Percentiles rank a stretch among this genome's conserved stretches.
Conservation (phyloP, 2,888 invertebrate species). For the Theodoxus fluviatilis region DNA sequence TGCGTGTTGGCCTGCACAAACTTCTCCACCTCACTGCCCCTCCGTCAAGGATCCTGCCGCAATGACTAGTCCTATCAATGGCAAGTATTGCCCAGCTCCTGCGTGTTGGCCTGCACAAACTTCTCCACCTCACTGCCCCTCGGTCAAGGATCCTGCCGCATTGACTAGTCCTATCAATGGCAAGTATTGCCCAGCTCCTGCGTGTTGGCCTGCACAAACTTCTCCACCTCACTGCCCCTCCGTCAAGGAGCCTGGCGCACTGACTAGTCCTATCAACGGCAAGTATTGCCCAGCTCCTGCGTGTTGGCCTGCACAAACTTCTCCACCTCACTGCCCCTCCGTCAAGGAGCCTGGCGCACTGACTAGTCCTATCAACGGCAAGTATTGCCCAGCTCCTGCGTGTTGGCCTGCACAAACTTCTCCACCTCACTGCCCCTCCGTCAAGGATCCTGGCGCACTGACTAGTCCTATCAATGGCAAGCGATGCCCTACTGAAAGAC, state of each 20-base stretch:
- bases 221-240: constrained; percentile 60
- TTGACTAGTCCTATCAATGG: too few relatives aligned
- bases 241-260: constrained; percentile 44
- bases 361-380: background rate
- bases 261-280: too few relatives aligned
- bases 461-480: background rate
- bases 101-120: constrained; percentile 90
- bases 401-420: constrained; percentile 85
- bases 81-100: constrained; percentile 95
- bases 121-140: constrained; percentile 62
- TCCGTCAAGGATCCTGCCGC: constrained; percentile 42
- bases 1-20: constrained; percentile 93
- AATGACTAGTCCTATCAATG: too few relatives aligned
- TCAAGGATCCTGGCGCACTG: too few relatives aligned
- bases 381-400: constrained; percentile 94
- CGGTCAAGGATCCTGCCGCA: constrained; percentile 43
- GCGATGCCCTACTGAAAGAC: constrained; percentile 93
- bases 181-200: constrained; percentile 96
- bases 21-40: constrained; percentile 62
- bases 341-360: too few relatives aligned
- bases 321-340: constrained; percentile 58
- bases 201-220: constrained; percentile 88
- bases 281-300: constrained; percentile 93
- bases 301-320: constrained; percentile 89
- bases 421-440: constrained; percentile 54